phyloP scores from a whole-genome alignment of 2,113 vertebrate species.

The Gobius niger region DNA sequence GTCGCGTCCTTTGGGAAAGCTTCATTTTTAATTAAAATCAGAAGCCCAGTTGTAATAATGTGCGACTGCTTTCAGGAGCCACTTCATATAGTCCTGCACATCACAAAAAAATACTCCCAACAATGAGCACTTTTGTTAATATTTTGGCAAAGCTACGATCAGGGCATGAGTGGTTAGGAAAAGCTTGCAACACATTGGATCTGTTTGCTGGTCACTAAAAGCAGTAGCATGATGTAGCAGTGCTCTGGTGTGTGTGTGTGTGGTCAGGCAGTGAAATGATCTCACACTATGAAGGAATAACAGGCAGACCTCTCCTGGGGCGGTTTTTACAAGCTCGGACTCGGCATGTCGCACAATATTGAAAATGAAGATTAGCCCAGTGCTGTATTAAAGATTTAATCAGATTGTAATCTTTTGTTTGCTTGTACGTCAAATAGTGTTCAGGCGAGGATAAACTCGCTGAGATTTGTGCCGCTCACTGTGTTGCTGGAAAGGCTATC shows the following conservation, averaged over 20 bases:
- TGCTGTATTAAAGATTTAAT: conserved; percentile 19
- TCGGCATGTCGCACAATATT: conserved; percentile 5
- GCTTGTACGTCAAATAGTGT: conserved; percentile 11
- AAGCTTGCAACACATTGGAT: conserved; percentile 53
- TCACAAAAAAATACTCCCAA: conserved; percentile 46
- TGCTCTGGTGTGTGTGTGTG: neutral
- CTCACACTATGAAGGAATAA: conserved; percentile 38
- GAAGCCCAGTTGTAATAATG: neutral
- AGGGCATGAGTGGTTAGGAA: conserved; percentile 50
- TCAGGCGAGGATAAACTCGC: neutral
- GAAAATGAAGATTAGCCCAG: conserved; percentile 22
- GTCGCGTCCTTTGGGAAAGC: conserved; percentile 29
- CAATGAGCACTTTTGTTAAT: conserved; percentile 74
- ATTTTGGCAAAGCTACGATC: conserved; percentile 53
- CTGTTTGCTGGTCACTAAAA: conserved; percentile 27
- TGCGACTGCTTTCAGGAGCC: conserved; percentile 14
- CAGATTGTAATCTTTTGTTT: conserved; percentile 25
- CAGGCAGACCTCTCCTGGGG: conserved; percentile 14
- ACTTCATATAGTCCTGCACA: conserved; percentile 21
- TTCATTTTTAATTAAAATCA: conserved; percentile 55
- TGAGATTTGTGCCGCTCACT: neutral
- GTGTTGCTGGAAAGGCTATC: neutral
- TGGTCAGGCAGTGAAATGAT: conserved; percentile 34
- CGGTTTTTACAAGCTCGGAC: conserved; percentile 34
- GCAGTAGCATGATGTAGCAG: neutral